Evolutionary conservation across 1,140 invertebrate species (phyloP), one percentile per base, ranked within the genome.

Genomic region (Ceratosolen fusciceps): DNA sequence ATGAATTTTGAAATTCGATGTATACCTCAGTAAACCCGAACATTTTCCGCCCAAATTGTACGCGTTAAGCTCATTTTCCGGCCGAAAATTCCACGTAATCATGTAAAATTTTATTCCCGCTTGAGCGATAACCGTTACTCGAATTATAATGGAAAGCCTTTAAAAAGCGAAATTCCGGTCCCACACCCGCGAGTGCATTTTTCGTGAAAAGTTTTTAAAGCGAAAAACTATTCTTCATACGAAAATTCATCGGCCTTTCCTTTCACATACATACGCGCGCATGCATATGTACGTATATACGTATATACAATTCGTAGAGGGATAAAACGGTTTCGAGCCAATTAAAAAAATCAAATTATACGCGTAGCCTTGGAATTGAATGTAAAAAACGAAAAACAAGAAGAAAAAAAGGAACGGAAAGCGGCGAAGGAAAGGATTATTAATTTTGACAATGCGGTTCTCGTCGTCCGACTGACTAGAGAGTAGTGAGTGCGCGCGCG

Each of bases 71-170:
- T 72, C 26, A 24, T 60, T 74, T 74, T 60, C 12, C 5, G 54
- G 54, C 58, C 43, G 31, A 60, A 74, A 74, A 39, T 74, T 75
- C 26, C 10, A 19, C 49, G 58, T 49, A 65, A 75, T 65, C 37
- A 43, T 49, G 73, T 75, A 75, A 75, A 65, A 49, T 75, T 52
- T 29, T 26, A n/a, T 65, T 47, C 43, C 43, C 39, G 24, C 43
- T 67, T 39, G 19, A 68, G 31, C 43, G 62, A 77, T 56, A 67
- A 77, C 31, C 37, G 60, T 77, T 77, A 68, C 49, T 77, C 31
- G 34, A 67, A 70, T 77, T 70, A 70, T 56, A 56, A 77, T 47
- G 62, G 49, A 58, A 29, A 70, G 39, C 74, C 74, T 67, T 52
- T 52, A 26, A 56, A 68, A 70, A n/a, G 43, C 29, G 62, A 74